These are phyloP conservation scores for Notolepis coatsorum DNA, from an alignment of 2,797 vertebrate species.

Conservation along the genomic window DNA sequence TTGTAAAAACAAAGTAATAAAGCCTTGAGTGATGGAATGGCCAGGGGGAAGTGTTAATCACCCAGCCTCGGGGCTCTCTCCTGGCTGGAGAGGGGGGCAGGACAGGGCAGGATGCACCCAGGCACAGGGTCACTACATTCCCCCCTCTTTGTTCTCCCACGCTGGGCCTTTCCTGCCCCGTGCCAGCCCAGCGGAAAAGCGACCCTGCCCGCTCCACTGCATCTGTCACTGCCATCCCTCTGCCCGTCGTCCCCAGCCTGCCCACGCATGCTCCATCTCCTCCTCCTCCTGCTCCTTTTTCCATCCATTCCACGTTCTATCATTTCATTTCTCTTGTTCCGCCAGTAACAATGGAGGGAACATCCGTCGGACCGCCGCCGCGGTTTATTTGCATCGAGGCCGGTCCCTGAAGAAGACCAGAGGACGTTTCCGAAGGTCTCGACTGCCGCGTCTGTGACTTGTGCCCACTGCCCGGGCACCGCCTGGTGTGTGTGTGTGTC, in stretches of 20 bases:
- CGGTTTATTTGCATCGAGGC: constrained; percentile 48
- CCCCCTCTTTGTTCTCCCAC: constrained; percentile 75
- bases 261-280: constrained; percentile 9
- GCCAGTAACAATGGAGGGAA: constrained; percentile 58
- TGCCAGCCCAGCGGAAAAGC: constrained; percentile 79
- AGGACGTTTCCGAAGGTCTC: constrained; percentile 29
- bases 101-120: constrained; percentile 75
- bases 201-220: constrained; percentile 24
- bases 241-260: constrained; percentile 33
- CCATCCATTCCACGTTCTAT: constrained; percentile 18
- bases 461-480: not conserved
- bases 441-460: constrained; percentile 3
- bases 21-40: constrained; percentile 67
- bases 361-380: constrained; percentile 32
- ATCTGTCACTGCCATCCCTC: constrained; percentile 73
- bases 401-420: constrained; percentile 23
- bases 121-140: constrained; percentile 71
- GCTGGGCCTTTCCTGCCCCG: constrained; percentile 74
- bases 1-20: constrained; percentile 84
- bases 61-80: constrained; percentile 38
- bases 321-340: constrained; percentile 38
- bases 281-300: constrained; percentile 12
- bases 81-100: constrained; percentile 41
- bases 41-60: constrained; percentile 80
- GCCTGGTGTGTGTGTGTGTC: constrained; percentile 3